Percentiles rank a stretch among this genome's conserved stretches.
Evolutionary conservation across 64 coral and sea anemone genomes (phyloP).

Genomic region (Anthopleura sola): DNA sequence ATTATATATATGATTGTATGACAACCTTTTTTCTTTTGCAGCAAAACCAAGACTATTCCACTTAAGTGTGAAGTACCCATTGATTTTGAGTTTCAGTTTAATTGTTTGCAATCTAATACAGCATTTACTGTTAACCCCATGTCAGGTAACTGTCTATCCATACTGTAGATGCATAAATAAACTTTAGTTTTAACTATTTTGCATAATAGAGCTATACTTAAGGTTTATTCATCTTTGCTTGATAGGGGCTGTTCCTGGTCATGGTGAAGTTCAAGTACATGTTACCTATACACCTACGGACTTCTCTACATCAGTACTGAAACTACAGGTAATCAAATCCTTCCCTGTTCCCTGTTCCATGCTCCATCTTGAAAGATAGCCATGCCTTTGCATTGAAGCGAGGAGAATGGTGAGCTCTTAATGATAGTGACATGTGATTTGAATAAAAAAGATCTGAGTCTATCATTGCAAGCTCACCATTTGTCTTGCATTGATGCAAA

Average conservation of each 20-base stretch:
- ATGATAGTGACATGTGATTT: too few species aligned
- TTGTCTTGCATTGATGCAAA: too few species aligned
- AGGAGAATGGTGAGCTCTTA: too few species aligned
- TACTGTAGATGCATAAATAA: not conserved
- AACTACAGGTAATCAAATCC: conserved; percentile 80
- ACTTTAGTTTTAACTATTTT: not conserved
- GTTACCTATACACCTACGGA: conserved; percentile 86
- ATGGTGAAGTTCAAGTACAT: conserved; percentile 58
- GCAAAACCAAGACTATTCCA: conserved; percentile 73
- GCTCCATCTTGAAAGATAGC: too few species aligned
- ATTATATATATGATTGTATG: too few species aligned
- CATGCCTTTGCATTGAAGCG: too few species aligned
- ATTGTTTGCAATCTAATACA: conserved; percentile 48
- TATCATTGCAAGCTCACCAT: too few species aligned
- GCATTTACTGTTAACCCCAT: conserved; percentile 81
- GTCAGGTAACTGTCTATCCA: conserved; percentile 47
- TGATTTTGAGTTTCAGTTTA: conserved; percentile 94
- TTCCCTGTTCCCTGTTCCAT: too few species aligned
- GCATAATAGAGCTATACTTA: not conserved
- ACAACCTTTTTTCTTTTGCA: conserved; percentile 19
- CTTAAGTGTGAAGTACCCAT: conserved; percentile 73
- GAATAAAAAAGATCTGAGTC: too few species aligned
- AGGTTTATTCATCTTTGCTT: not conserved
- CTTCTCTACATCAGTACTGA: conserved; percentile 90
- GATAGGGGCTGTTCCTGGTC: conserved; percentile 79